Conservation (phyloP, 2,113 vertebrate species). For the Furnarius figulus region DNA sequence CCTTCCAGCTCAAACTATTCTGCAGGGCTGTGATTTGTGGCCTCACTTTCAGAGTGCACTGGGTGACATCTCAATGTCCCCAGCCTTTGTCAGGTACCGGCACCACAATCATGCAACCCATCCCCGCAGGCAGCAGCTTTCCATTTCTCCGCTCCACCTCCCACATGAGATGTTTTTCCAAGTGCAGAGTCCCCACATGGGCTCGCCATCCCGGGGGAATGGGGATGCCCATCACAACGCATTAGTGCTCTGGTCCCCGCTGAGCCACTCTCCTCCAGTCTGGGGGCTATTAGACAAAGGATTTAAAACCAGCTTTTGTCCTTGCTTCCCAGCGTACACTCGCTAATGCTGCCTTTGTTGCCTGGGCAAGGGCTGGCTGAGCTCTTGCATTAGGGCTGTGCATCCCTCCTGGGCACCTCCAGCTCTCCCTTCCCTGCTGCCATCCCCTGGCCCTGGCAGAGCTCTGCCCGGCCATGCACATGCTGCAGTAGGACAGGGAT, state of each 20-base stretch:
- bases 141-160: not conserved
- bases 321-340: not conserved
- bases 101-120: not conserved
- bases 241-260: not conserved
- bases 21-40: not conserved
- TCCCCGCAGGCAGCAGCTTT: not conserved
- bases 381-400: conserved; percentile 35
- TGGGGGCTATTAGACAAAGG: not conserved
- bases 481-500: rapidly evolving
- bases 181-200: rapidly evolving
- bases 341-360: conserved; percentile 52
- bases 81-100: not conserved
- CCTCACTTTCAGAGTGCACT: rapidly evolving
- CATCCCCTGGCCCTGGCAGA: not conserved
- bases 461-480: not conserved
- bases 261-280: not conserved
- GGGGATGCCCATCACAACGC: not conserved
- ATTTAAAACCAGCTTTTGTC: conserved; percentile 34
- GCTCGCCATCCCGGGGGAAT: not conserved
- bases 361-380: not conserved
- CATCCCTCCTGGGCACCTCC: not conserved
- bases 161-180: not conserved
- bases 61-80: not conserved
- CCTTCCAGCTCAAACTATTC: not conserved
- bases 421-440: not conserved